These are phyloP conservation scores for Cephus runcator DNA, from an alignment of 2,888 invertebrate genomes.

Conservation along the genomic window DNA sequence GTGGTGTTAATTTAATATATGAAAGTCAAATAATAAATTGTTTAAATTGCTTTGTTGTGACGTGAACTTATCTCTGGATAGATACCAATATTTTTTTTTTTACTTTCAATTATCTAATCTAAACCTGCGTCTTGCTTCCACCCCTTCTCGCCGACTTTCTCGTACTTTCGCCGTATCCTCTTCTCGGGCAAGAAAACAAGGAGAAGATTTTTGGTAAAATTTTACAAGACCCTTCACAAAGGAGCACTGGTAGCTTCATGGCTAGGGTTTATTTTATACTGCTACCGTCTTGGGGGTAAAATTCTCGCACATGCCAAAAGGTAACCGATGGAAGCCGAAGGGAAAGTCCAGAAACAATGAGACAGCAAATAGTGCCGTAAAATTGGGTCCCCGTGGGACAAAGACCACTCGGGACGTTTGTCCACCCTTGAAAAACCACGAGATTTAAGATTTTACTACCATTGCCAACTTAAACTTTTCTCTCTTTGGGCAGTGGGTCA, in stretches of 20 bases:
- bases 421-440: background rate
- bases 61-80: background rate
- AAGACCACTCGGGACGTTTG: background rate
- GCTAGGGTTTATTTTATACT: background rate
- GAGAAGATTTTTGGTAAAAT: background rate
- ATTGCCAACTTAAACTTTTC: conserved; percentile 11
- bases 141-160: background rate
- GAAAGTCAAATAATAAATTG: background rate
- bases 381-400: conserved; percentile 16
- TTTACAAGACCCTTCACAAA: background rate
- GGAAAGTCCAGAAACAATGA: conserved; percentile 8
- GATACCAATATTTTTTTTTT: too few relatives aligned
- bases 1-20: background rate
- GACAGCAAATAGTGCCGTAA: conserved; percentile 24
- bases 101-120: background rate
- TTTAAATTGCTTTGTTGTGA: background rate
- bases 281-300: background rate
- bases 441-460: background rate
- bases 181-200: background rate
- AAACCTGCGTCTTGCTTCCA: background rate
- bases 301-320: background rate
- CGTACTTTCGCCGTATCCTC: background rate
- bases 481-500: conserved; percentile 36
- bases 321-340: background rate
- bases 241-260: background rate